These are phyloP conservation scores for Tachuris rubrigastra DNA, from an alignment of 2,113 vertebrate genomes.

Conservation along the genomic window DNA sequence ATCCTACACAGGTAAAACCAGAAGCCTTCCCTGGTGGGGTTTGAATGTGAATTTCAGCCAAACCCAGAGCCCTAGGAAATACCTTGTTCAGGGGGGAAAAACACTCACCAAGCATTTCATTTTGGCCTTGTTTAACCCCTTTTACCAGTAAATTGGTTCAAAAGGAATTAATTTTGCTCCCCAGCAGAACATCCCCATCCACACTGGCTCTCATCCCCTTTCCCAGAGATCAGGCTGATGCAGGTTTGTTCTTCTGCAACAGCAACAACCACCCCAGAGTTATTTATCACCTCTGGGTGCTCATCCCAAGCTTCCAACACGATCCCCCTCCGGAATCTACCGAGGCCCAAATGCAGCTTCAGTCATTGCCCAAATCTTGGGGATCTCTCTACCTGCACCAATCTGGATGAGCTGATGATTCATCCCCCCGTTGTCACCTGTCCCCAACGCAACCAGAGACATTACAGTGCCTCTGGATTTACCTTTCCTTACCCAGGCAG, in stretches of 20 bases:
- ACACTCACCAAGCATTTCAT: fast-evolving
- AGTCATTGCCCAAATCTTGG: not conserved
- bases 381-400: not conserved
- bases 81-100: not conserved
- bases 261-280: not conserved
- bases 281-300: fast-evolving
- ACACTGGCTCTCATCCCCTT: fast-evolving
- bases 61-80: not conserved
- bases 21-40: not conserved
- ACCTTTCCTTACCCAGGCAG: not conserved
- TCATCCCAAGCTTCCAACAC: fast-evolving
- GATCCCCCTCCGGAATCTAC: fast-evolving
- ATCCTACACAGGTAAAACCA: not conserved
- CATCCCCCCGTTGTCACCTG: not conserved
- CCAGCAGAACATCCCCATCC: not conserved
- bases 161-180: not conserved
- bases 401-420: fast-evolving
- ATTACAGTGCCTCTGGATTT: fast-evolving
- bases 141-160: not conserved
- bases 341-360: fast-evolving
- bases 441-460: fast-evolving
- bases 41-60: not conserved
- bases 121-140: not conserved
- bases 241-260: not conserved
- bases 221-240: not conserved